Evolutionary conservation across 2,113 vertebrate genomes (phyloP).

Genomic region (Hypocryptadius cinnamomeus): DNA sequence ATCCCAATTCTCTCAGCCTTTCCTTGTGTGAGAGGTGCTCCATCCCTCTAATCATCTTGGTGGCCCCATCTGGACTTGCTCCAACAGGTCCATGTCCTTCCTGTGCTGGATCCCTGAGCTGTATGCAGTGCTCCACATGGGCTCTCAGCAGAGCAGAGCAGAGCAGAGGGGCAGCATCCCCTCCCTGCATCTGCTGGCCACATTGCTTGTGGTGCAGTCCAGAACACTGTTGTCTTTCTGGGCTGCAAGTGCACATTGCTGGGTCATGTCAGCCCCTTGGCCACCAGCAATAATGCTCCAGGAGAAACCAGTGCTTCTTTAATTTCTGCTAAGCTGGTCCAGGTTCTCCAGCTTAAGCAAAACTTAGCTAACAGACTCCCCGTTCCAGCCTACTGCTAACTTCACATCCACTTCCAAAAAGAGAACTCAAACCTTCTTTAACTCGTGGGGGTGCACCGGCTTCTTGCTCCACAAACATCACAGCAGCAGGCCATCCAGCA

Average conservation of each 20-base stretch:
- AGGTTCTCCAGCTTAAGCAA: background rate
- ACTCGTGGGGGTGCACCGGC: accelerated
- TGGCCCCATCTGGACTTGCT: background rate
- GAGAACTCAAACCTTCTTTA: background rate
- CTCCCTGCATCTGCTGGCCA: background rate
- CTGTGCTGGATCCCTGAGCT: background rate
- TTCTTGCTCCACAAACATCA: background rate
- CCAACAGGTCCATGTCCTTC: background rate
- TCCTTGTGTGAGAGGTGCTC: background rate
- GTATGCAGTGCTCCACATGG: background rate
- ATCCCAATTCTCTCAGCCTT: background rate
- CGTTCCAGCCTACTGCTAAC: background rate
- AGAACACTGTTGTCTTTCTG: background rate
- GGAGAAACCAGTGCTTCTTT: background rate
- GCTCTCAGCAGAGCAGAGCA: background rate
- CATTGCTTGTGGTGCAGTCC: background rate
- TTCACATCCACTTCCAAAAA: background rate
- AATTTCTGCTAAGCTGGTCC: background rate
- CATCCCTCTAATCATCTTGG: background rate
- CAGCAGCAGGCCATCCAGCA: background rate
- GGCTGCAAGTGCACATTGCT: background rate
- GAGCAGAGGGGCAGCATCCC: background rate
- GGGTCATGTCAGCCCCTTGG: background rate
- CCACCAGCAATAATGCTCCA: background rate
- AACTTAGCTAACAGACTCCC: background rate